Evolutionary conservation across 2,888 invertebrate species (phyloP).

Genomic region (Aquatica leii): DNA sequence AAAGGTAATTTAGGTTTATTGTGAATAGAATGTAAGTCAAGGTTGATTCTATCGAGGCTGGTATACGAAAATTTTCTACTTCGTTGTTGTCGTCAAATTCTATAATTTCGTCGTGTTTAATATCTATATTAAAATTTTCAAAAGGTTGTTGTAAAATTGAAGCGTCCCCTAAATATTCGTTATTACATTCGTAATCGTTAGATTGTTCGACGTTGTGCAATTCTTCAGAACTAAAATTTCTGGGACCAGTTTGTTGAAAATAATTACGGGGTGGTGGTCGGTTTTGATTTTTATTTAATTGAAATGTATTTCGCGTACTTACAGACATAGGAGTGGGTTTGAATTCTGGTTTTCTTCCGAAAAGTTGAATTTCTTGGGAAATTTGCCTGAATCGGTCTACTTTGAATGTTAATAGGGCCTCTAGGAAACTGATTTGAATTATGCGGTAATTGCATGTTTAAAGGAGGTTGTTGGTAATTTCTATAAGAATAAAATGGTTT

Average conservation of each 20-base stretch:
- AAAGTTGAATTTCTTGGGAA: background rate
- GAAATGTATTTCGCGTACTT: constrained; percentile 16
- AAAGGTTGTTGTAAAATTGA: background rate
- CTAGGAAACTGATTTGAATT: too few species aligned
- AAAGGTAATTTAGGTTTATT: constrained; percentile 32
- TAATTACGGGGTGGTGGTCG: constrained; percentile 1
- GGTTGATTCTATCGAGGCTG: too few species aligned
- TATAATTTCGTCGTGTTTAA: too few species aligned
- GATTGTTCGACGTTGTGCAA: constrained; percentile 20
- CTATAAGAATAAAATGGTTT: too few species aligned
- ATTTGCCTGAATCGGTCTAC: background rate
- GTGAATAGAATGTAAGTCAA: too few species aligned
- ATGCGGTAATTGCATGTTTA: too few species aligned
- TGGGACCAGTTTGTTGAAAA: constrained; percentile 11
- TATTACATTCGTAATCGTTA: constrained; percentile 12
- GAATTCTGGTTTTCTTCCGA: background rate
- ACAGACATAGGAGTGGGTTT: constrained; percentile 13
- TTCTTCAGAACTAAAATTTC: constrained; percentile 27
- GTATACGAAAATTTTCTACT: constrained; percentile 21
- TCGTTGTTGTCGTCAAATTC: background rate
- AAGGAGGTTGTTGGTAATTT: too few species aligned
- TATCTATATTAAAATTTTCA: too few species aligned
- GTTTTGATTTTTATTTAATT: background rate
- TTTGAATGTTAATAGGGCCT: background rate
- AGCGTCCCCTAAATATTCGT: constrained; percentile 4